These are phyloP conservation scores for Clarias pachynema DNA, from an alignment of 2,797 vertebrate genomes.

Conservation along the genomic window DNA sequence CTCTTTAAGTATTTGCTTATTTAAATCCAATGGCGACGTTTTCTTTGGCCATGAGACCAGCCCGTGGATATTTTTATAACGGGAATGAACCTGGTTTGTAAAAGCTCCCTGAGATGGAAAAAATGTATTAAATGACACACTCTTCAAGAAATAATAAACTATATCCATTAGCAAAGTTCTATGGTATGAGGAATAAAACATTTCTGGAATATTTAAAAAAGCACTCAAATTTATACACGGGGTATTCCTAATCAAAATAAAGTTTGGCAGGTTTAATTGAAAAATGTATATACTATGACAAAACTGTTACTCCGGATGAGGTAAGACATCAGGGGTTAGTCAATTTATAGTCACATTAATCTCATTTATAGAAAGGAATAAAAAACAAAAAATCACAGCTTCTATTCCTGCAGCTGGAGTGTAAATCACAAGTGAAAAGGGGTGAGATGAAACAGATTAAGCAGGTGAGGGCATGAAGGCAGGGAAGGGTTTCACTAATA, in stretches of 20 bases:
- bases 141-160: not conserved
- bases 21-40: too few species aligned
- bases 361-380: slow-evolving; percentile 41
- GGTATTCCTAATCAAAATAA: slow-evolving; percentile 58
- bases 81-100: not conserved
- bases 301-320: too few species aligned
- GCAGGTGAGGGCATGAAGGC: slow-evolving; percentile 42
- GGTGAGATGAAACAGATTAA: slow-evolving; percentile 73
- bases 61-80: not conserved
- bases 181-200: not conserved
- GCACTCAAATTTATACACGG: not conserved
- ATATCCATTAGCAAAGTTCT: not conserved
- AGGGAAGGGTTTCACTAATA: slow-evolving; percentile 44
- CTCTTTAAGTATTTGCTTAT: too few species aligned
- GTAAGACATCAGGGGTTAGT: not conserved
- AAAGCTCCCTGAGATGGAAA: not conserved
- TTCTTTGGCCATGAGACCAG: not conserved
- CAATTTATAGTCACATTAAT: not conserved
- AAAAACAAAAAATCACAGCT: slow-evolving; percentile 67
- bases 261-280: not conserved
- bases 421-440: slow-evolving; percentile 78
- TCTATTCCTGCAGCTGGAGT: slow-evolving; percentile 70
- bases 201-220: not conserved
- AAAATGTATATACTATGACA: not conserved
- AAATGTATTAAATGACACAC: not conserved